Conservation (phyloP, 2,113 vertebrate genomes). For the Myanophis thanlyinensis region DNA sequence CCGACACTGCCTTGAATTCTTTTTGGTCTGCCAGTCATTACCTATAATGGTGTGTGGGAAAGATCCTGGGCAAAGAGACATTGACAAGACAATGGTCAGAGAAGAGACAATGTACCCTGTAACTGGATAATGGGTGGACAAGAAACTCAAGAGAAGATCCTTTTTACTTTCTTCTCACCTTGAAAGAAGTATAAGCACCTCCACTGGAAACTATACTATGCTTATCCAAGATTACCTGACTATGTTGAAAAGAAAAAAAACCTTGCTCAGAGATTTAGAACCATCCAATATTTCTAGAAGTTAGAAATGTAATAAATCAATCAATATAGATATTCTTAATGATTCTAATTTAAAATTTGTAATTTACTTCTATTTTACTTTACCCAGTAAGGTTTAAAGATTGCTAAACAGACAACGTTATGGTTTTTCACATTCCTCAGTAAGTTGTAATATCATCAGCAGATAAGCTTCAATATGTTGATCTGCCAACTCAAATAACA, state of each 20-base stretch:
- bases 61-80: neutral
- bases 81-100: neutral
- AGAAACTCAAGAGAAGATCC: neutral
- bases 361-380: slow-evolving; percentile 58
- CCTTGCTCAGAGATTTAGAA: slow-evolving; percentile 1
- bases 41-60: neutral
- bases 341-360: slow-evolving; percentile 36
- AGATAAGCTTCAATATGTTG: slow-evolving; percentile 76
- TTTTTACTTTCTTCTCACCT: neutral
- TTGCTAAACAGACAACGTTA: slow-evolving; percentile 50
- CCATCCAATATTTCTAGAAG: slow-evolving; percentile 11
- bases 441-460: slow-evolving; percentile 75
- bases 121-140: neutral
- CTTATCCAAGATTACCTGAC: neutral
- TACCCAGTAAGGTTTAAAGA: slow-evolving; percentile 59
- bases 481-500: slow-evolving; percentile 83
- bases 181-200: neutral
- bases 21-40: neutral
- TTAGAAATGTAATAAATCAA: slow-evolving; percentile 13
- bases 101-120: neutral
- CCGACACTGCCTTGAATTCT: neutral
- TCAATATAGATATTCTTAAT: slow-evolving; percentile 12
- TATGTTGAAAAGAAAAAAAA: neutral
- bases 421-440: slow-evolving; percentile 18
- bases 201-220: neutral